These are phyloP conservation scores for Trissolcus japonicus DNA, from an alignment of 2,888 invertebrate genomes.

Conservation along the genomic window DNA sequence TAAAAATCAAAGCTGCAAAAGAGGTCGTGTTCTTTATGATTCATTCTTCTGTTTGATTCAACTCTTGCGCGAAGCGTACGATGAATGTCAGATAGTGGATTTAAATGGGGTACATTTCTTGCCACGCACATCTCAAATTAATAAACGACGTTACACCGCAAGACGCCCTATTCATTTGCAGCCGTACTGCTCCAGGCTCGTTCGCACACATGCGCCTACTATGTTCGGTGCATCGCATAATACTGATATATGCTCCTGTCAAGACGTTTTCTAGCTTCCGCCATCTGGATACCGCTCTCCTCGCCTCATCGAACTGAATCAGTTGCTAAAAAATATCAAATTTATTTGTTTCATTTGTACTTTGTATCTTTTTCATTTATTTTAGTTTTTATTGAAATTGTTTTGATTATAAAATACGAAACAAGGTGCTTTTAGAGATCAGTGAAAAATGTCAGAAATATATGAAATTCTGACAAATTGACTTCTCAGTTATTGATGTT, in stretches of 20 bases:
- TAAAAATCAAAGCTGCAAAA: conserved; percentile 45
- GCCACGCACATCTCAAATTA: conserved; percentile 57
- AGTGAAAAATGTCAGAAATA: too few relatives aligned
- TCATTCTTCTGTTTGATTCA: conserved; percentile 46
- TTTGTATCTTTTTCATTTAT: neutral
- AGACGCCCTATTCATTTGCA: conserved; percentile 48
- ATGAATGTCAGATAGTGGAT: conserved; percentile 57
- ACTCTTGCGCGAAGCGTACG: conserved; percentile 36
- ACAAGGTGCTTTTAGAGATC: too few relatives aligned
- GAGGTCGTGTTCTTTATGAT: conserved; percentile 47
- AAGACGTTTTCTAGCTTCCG: conserved; percentile 37
- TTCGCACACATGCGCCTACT: conserved; percentile 9
- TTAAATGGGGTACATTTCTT: conserved; percentile 59
- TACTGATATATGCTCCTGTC: conserved; percentile 34
- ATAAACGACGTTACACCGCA: conserved; percentile 57
- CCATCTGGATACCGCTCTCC: conserved; percentile 21
- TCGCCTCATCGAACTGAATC: conserved; percentile 20
- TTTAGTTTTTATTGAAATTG: too few relatives aligned
- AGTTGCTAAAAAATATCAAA: conserved; percentile 24
- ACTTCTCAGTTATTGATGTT: too few relatives aligned
- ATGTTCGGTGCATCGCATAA: conserved; percentile 26
- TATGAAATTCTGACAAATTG: too few relatives aligned
- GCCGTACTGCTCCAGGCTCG: conserved; percentile 29
- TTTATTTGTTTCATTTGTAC: conserved; percentile 14
- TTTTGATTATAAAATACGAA: too few relatives aligned